Evolutionary conservation across 2,113 vertebrate species (phyloP), one percentile per base, ranked within the genome.

Genomic region (Dascyllus trimaculatus): DNA sequence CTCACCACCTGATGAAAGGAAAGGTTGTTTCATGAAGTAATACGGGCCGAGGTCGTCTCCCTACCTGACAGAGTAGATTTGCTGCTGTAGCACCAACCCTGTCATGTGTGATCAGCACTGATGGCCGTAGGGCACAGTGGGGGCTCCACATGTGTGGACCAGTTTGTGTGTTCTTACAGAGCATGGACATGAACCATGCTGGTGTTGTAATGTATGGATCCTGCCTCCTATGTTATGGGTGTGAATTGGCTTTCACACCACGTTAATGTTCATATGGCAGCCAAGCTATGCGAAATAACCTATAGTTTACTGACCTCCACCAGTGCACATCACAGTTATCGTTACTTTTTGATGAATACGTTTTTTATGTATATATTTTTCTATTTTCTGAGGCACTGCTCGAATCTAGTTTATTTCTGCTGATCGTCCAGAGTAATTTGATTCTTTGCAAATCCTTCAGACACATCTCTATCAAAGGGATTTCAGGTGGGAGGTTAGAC

Each of bases 41-140:
- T 53, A 49, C 13, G 4, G 64, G 52, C 29, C 26, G 29, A 62
- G 71, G 53, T 87, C 70, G 13, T 46, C 26, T 40, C 15, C 25
- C 32, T 60, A 11, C 75, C 54, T 71, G 76, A 79, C 75, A 72
- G 49, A 74, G 68, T 56, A 32, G 67, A 87, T 88, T 80, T 78
- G 58, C 61, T 48, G 11, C 26, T 10, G 58, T 40, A 15, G 25
- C 64, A 40, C 72, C 53, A 40, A n/a, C 63, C 52, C 80, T 26
- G 78, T 69, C 65, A 35, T 54, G 64, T 74, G 64, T 48, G 21
- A 87, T 89, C 63, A 77, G 49, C 32, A 1, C 24, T 32, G 58
- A 74, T 14, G 25, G 46, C 57, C 7, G 40, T 71, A 78, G 70
- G 68, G 11, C 38, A 13, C 14, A 24, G 5, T 6, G 38, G 10